A percentile compares a stretch with the other conserved stretches of the same genome.
Evolutionary conservation across 2,888 invertebrate genomes (phyloP).

Genomic region (Ellobium chinense): DNA sequence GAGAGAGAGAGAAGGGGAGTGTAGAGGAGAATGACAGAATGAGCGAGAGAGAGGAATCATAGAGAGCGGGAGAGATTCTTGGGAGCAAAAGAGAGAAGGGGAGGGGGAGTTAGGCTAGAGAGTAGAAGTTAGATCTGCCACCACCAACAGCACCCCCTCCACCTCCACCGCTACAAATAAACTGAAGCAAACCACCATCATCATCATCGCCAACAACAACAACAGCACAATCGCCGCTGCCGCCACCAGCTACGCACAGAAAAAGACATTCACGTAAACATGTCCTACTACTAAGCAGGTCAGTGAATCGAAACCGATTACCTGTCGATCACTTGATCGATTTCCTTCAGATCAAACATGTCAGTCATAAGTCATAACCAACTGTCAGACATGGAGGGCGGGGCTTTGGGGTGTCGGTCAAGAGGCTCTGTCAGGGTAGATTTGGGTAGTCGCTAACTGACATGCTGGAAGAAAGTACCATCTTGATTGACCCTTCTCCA

Average conservation of each 20-base stretch:
- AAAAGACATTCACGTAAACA: background rate
- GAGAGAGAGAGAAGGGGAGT: background rate
- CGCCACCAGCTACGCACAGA: background rate
- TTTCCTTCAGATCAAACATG: background rate
- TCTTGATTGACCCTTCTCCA: too few species aligned
- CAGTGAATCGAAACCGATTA: background rate
- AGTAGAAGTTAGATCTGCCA: too few species aligned
- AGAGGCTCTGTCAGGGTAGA: too few species aligned
- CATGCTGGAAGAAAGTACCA: too few species aligned
- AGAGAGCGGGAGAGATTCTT: conserved; percentile 12
- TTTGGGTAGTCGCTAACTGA: too few species aligned
- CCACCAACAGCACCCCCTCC: too few species aligned
- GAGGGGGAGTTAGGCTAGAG: background rate
- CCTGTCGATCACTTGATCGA: background rate
- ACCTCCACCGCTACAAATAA: too few species aligned
- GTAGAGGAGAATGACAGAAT: background rate
- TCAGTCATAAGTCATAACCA: background rate
- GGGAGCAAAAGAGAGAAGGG: background rate
- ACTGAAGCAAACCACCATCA: too few species aligned
- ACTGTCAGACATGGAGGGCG: background rate
- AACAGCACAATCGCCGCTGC: background rate
- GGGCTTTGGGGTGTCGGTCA: background rate
- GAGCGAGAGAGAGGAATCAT: background rate
- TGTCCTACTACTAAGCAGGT: background rate
- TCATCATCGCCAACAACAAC: too few species aligned